Percentiles rank a stretch among this genome's conserved stretches.
phyloP scores from a whole-genome alignment of 2,797 vertebrate species.

The Sphenodon punctatus region DNA sequence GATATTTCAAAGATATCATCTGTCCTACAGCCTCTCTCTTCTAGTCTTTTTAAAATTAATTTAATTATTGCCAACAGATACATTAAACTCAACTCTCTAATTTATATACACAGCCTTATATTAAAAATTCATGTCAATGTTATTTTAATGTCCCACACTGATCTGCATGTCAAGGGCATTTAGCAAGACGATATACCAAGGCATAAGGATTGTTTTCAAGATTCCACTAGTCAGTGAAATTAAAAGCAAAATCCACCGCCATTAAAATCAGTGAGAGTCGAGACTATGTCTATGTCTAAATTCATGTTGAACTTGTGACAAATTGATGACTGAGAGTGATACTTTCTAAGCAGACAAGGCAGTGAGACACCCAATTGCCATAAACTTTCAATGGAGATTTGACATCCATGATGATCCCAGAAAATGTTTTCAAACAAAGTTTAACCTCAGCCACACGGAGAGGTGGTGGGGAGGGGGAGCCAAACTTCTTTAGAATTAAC shows the following conservation, averaged over 20 bases:
- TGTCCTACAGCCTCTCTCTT: neutral
- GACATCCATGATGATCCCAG: too few relatives aligned
- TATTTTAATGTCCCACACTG: constrained; percentile 31
- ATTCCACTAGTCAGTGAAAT: neutral
- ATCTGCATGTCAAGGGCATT: neutral
- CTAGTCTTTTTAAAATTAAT: constrained; percentile 15
- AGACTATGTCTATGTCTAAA: neutral
- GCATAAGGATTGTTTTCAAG: neutral
- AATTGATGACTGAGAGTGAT: neutral
- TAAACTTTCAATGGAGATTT: too few relatives aligned
- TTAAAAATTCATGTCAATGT: constrained; percentile 32
- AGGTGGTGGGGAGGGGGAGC: neutral
- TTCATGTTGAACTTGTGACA: neutral
- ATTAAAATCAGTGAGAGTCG: too few relatives aligned
- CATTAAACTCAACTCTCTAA: constrained; percentile 39
- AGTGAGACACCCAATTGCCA: neutral
- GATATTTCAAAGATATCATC: constrained; percentile 24
- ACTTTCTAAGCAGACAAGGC: neutral
- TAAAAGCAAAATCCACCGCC: too few relatives aligned
- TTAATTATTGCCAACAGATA: constrained; percentile 29
- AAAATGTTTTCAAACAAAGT: too few relatives aligned
- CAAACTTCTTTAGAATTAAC: neutral
- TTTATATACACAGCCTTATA: constrained; percentile 24
- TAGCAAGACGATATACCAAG: neutral
- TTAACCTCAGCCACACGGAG: too few relatives aligned